These are phyloP conservation scores for Piscicola geometra DNA, from an alignment of 2,888 invertebrate genomes.

Conservation along the genomic window DNA sequence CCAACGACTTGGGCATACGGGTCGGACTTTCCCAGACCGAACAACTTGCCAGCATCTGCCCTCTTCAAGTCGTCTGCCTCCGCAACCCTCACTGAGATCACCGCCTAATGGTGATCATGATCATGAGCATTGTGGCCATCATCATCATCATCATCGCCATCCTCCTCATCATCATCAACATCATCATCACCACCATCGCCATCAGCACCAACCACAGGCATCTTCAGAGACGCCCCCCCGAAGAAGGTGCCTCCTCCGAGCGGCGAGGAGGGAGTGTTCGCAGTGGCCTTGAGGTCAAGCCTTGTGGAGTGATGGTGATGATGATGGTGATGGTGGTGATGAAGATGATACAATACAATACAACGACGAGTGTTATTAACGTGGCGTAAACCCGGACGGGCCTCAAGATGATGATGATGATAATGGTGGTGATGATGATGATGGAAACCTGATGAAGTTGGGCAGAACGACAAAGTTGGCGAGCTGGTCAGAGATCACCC, in stretches of 20 bases:
- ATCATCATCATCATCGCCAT: conserved; percentile 11
- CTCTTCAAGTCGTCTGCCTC: conserved; percentile 32
- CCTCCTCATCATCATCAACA: conserved; percentile 17
- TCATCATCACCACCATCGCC: conserved; percentile 21
- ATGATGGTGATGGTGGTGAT: background rate
- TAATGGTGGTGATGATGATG: background rate
- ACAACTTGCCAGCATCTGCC: conserved; percentile 26
- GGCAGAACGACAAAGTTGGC: conserved; percentile 89
- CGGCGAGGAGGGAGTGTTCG: background rate
- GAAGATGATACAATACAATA: no score
- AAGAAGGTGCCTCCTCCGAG: no score
- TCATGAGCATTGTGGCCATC: background rate
- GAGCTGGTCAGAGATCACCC: conserved; percentile 83
- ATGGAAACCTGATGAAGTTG: conserved; percentile 59
- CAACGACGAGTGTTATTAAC: background rate
- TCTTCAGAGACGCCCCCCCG: no score
- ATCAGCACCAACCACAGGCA: conserved; percentile 10
- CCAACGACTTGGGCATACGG: conserved; percentile 22
- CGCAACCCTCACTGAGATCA: conserved; percentile 3
- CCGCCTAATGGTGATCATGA: background rate
- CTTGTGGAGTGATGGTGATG: background rate
- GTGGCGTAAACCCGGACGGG: background rate
- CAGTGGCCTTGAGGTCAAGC: no score
- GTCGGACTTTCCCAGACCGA: conserved; percentile 32
- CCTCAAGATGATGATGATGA: background rate